phyloP scores from a whole-genome alignment of 2,797 vertebrate species.

The Eulemur rubriventer region DNA sequence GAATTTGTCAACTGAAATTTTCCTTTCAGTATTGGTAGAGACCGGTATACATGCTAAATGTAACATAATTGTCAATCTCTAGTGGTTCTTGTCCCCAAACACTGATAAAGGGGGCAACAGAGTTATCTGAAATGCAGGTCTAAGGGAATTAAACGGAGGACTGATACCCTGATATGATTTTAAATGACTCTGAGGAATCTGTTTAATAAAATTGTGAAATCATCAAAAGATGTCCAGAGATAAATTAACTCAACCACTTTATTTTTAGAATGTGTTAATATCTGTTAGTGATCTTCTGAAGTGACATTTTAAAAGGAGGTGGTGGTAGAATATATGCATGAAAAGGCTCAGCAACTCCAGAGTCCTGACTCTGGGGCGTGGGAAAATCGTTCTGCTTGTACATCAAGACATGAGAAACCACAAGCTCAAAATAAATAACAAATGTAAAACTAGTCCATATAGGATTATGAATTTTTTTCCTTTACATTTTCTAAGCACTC shows the following conservation, averaged over 20 bases:
- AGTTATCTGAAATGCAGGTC: background rate
- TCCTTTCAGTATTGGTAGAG: background rate
- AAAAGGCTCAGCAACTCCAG: background rate
- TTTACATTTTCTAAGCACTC: constrained; percentile 25
- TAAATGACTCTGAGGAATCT: background rate
- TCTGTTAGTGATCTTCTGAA: background rate
- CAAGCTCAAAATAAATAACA: background rate
- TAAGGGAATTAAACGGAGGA: background rate
- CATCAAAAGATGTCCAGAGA: background rate
- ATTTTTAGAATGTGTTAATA: background rate
- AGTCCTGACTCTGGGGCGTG: rapidly evolving
- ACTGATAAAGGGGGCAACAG: too few species aligned
- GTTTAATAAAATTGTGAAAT: background rate
- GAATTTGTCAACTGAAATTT: background rate
- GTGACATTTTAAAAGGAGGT: background rate
- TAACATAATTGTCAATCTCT: background rate
- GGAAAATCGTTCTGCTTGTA: background rate
- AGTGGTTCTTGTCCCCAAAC: background rate
- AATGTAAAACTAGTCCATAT: background rate
- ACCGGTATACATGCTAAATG: background rate
- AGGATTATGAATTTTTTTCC: background rate
- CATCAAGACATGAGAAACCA: background rate
- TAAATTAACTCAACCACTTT: background rate
- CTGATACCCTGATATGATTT: background rate
- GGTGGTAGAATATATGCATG: background rate